A percentile compares a stretch with the other conserved stretches of the same genome.
These are phyloP conservation scores for Pionites leucogaster DNA, from an alignment of 2,113 vertebrate species.

Conservation along the genomic window DNA sequence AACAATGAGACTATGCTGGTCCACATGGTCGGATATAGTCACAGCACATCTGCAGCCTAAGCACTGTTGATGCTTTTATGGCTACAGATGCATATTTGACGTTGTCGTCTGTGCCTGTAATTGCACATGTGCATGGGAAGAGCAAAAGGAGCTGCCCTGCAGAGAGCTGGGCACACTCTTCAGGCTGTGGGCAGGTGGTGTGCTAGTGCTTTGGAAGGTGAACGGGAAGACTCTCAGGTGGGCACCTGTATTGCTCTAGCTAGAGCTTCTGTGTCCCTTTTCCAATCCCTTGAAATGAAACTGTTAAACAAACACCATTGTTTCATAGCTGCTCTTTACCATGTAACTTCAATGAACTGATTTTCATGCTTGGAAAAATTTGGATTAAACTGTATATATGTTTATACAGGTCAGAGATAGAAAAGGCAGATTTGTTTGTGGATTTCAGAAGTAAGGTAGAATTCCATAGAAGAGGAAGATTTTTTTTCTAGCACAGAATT, in stretches of 20 bases:
- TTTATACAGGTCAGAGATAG: background rate
- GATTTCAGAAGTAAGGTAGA: background rate
- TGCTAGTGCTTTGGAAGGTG: rapidly evolving
- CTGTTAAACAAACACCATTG: background rate
- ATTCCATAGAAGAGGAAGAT: background rate
- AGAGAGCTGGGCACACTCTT: background rate
- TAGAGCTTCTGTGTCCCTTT: background rate
- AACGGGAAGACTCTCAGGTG: rapidly evolving
- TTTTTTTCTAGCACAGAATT: background rate
- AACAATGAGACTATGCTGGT: background rate
- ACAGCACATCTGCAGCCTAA: background rate
- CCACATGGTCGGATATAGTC: background rate
- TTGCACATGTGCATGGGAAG: rapidly evolving
- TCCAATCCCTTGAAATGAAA: background rate
- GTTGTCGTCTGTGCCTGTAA: rapidly evolving
- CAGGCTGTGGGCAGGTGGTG: background rate
- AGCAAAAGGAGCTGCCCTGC: background rate
- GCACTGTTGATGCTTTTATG: background rate
- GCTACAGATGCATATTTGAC: background rate
- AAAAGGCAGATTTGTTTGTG: background rate
- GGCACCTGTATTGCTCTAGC: background rate
- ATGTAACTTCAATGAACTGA: background rate
- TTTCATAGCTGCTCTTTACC: background rate
- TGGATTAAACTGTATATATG: background rate
- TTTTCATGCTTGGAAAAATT: background rate